Conservation (phyloP, 2,113 vertebrate species). For the Lepus americanus region DNA sequence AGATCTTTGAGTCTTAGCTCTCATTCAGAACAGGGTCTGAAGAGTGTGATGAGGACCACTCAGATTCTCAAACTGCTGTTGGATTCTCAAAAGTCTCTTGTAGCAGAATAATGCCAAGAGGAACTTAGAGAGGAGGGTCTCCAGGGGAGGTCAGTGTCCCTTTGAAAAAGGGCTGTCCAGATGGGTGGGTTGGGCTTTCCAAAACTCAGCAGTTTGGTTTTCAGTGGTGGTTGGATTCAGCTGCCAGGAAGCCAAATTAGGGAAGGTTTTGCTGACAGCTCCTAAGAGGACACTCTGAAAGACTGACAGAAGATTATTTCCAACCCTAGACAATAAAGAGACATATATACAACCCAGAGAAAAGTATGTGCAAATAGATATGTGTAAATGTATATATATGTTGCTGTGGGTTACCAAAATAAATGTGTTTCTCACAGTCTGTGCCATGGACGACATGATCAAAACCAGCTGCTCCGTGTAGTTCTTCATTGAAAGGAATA, state of each 20-base stretch:
- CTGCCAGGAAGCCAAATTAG: constrained; percentile 80
- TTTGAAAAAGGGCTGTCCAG: constrained; percentile 68
- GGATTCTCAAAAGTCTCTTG: constrained; percentile 42
- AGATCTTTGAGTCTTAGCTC: constrained; percentile 61
- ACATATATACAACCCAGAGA: constrained; percentile 32
- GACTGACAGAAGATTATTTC: constrained; percentile 57
- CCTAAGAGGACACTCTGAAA: constrained; percentile 69
- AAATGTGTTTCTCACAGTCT: constrained; percentile 79
- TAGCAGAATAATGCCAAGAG: constrained; percentile 43
- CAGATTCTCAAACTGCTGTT: constrained; percentile 48
- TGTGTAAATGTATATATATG: constrained; percentile 53
- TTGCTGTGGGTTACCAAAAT: constrained; percentile 74
- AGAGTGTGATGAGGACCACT: constrained; percentile 63
- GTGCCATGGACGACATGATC: constrained; percentile 70
- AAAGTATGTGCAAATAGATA: constrained; percentile 55
- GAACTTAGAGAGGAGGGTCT: not conserved
- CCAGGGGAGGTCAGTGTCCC: constrained; percentile 43
- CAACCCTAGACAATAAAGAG: constrained; percentile 63
- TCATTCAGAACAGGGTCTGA: constrained; percentile 26
- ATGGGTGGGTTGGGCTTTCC: constrained; percentile 69
- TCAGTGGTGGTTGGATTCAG: constrained; percentile 57
- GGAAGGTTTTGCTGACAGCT: constrained; percentile 74
- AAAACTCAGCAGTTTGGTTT: constrained; percentile 68
- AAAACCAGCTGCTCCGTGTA: constrained; percentile 75
- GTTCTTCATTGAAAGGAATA: constrained; percentile 41